phyloP scores from a whole-genome alignment of 2,113 vertebrate species.

The Oryzias javanicus region DNA sequence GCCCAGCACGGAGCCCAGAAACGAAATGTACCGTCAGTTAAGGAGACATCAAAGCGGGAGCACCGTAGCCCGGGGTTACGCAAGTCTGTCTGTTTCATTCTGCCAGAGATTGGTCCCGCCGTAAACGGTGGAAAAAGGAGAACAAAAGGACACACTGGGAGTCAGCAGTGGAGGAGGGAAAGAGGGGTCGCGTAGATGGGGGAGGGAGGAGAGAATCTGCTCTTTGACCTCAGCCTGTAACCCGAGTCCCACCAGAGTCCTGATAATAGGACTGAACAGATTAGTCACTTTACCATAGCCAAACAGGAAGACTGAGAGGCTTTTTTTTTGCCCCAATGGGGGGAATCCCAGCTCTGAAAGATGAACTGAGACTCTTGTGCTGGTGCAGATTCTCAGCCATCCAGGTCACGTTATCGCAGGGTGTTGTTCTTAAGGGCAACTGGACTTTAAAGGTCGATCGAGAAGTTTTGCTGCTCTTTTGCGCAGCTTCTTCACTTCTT shows the following conservation, averaged over 20 bases:
- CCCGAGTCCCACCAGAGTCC: slow-evolving; percentile 54
- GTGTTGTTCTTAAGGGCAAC: too few relatives aligned
- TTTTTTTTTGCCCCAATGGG: neutral
- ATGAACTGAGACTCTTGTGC: neutral
- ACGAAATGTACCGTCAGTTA: slow-evolving; percentile 54
- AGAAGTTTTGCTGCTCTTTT: too few relatives aligned
- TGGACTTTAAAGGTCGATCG: too few relatives aligned
- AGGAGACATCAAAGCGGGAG: slow-evolving; percentile 52
- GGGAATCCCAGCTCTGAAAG: slow-evolving; percentile 1
- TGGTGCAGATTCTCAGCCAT: too few relatives aligned
- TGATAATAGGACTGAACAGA: slow-evolving; percentile 53
- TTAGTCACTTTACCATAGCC: slow-evolving; percentile 48
- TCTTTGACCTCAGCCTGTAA: slow-evolving; percentile 64
- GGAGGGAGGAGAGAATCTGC: slow-evolving; percentile 17
- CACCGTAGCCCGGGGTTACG: slow-evolving; percentile 56
- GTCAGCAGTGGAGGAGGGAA: slow-evolving; percentile 38
- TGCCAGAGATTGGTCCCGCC: slow-evolving; percentile 47
- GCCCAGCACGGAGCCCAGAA: slow-evolving; percentile 20
- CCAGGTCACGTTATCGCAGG: too few relatives aligned
- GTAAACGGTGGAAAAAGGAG: slow-evolving; percentile 49
- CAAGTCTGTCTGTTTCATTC: slow-evolving; percentile 56
- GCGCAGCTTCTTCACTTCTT: too few relatives aligned
- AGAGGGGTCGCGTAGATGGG: slow-evolving; percentile 23
- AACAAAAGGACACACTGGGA: slow-evolving; percentile 55
- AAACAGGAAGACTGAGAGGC: slow-evolving; percentile 13